A percentile compares a stretch with the other conserved stretches of the same genome.
phyloP scores from a whole-genome alignment of 2,113 vertebrate species.

The Amphiprion ocellaris region DNA sequence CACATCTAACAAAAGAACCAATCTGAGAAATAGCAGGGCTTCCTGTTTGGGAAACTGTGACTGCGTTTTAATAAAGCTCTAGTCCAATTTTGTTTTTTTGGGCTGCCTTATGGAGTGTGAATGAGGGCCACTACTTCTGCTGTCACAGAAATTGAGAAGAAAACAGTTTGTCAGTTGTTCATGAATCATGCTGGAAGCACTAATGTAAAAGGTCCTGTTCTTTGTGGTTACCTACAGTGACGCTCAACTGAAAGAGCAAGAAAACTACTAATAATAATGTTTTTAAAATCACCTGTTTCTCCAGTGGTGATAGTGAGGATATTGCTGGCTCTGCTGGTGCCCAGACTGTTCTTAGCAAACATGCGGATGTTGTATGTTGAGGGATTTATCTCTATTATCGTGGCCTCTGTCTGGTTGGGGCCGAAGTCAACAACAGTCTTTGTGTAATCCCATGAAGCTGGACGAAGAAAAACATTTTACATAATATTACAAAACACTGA shows the following conservation, averaged over 20 bases:
- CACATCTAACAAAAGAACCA: neutral
- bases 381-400: constrained; percentile 73
- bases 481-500: neutral
- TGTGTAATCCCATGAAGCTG: constrained; percentile 74
- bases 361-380: constrained; percentile 77
- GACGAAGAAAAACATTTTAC: neutral
- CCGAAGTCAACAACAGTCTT: constrained; percentile 63
- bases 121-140: neutral
- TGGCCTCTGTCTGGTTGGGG: constrained; percentile 65
- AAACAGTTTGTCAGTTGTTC: neutral
- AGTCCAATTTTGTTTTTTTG: neutral
- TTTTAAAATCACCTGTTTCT: constrained; percentile 59
- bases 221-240: neutral
- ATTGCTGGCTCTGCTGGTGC: constrained; percentile 71
- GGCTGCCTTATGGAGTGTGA: neutral
- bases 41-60: constrained; percentile 13
- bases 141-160: neutral
- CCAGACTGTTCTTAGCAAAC: constrained; percentile 69
- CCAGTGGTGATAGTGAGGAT: constrained; percentile 70
- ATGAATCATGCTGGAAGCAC: neutral
- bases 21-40: neutral
- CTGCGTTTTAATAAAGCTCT: neutral
- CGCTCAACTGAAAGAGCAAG: neutral
- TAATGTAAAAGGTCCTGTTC: neutral
- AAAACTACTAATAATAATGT: neutral